Evolutionary conservation across 2,113 vertebrate species (phyloP).

Genomic region (Equus przewalskii): DNA sequence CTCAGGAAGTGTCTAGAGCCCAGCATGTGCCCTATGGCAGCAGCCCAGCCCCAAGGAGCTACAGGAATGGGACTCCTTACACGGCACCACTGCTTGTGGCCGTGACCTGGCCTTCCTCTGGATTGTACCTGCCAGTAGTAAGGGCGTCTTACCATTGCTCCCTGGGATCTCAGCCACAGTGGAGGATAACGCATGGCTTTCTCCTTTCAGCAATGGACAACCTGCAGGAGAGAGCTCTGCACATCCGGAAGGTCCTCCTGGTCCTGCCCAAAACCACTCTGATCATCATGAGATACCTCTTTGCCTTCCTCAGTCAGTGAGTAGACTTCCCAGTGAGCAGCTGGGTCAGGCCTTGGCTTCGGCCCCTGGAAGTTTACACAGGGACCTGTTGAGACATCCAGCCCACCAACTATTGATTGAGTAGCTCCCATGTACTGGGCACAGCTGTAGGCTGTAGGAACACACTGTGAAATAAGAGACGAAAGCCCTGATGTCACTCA

Average conservation of each 20-base stretch:
- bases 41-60: not conserved
- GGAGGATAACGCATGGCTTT: conserved; percentile 8
- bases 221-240: conserved; percentile 95
- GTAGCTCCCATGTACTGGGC: not conserved
- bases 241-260: conserved; percentile 95
- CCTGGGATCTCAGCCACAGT: not conserved
- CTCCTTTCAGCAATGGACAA: conserved; percentile 95
- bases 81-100: not conserved
- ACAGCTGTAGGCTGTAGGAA: not conserved
- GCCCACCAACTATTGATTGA: not conserved
- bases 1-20: not conserved
- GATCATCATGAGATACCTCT: conserved; percentile 99
- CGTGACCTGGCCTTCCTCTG: not conserved
- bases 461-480: not conserved
- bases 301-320: conserved; percentile 98
- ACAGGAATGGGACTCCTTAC: not conserved
- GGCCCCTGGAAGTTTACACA: not conserved
- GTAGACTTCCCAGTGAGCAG: conserved; percentile 83
- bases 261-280: conserved; percentile 94
- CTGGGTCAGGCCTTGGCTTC: not conserved
- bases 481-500: not conserved
- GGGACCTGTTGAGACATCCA: not conserved
- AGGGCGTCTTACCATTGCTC: not conserved
- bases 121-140: not conserved
- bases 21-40: too few species aligned